phyloP scores from a whole-genome alignment of 37 sponge, comb jelly and placozoan genomes.

The Bolinopsis microptera region DNA sequence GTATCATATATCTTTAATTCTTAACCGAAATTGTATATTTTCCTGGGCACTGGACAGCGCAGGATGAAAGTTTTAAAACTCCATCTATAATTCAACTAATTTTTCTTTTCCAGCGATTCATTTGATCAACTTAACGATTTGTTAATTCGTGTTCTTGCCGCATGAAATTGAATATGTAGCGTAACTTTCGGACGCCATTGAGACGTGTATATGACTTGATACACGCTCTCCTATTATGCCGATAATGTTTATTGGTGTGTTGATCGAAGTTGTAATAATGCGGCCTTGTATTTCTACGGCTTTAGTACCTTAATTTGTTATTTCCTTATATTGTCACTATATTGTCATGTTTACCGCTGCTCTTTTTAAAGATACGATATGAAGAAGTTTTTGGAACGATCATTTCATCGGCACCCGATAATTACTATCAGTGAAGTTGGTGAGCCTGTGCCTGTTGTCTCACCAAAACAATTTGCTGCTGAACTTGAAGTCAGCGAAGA shows the following conservation, averaged over 20 bases:
- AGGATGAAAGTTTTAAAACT: too few relatives aligned
- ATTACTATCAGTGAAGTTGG: not conserved
- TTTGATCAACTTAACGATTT: too few relatives aligned
- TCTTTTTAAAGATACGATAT: not conserved
- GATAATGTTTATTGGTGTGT: not conserved
- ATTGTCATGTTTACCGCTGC: not conserved
- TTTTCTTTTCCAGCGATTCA: too few relatives aligned
- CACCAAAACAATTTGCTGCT: not conserved
- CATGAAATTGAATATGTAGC: too few relatives aligned
- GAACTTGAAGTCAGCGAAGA: not conserved
- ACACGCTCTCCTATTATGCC: not conserved
- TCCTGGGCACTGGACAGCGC: too few relatives aligned
- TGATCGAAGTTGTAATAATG: not conserved
- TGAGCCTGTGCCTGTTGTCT: not conserved
- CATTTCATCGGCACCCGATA: conserved; percentile 3
- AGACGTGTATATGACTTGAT: not conserved
- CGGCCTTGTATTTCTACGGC: not conserved
- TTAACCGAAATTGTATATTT: too few relatives aligned
- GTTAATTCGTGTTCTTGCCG: too few relatives aligned
- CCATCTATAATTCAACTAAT: too few relatives aligned
- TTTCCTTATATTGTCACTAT: not conserved
- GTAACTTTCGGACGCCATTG: not conserved
- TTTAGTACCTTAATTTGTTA: not conserved
- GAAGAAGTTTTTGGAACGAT: conserved; percentile 41
- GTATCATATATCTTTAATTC: too few relatives aligned